Evolutionary conservation across 2,113 vertebrate genomes (phyloP), one percentile per base, ranked within the genome.

Genomic region (Regulus satrapa): DNA sequence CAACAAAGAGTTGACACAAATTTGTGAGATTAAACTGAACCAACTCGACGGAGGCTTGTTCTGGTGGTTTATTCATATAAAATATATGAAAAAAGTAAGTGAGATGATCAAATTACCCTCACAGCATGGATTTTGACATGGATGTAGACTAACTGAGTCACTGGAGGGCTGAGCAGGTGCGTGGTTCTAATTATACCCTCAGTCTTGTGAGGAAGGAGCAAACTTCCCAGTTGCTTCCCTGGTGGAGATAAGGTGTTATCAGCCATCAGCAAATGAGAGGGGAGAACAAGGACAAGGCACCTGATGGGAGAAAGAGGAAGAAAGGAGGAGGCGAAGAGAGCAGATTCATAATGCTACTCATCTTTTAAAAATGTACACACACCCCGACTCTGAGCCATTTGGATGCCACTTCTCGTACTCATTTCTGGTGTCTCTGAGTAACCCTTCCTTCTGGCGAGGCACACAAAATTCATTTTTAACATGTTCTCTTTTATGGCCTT

Each of bases 61-160:
- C 82, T 69, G 86, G 89, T 69, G 63, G 61, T 74, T 92, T 97
- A 95, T 75, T 95, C 71, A 75, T 74, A 78, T 73, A 59, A 55
- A 75, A 34, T 71, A 56, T 76, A 69, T 83, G 73, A 87, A 89
- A 86, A 87, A 94, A 92, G 51, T 64, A 95, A 76, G 84, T 59
- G 63, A 93, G 78, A 88, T 72, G 93, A 95, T 97, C 95, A 96
- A 46, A 55, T 83, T 95, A 93, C 56, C 96, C 87, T 97, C 95
- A 91, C 96, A 96, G 95, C 87, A 95, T 95, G 96, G 96, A 95
- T 95, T 93, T 94, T 96, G 96, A 95, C 92, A 90, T 84, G 96
- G 89, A 91, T 97, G 89, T 94, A 96, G 94, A 96, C 95, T 90
- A 91, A 92, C 85, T 7, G 87, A 97, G 91, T 88, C 96, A 95